Evolutionary conservation across 2,113 vertebrate species (phyloP).

Genomic region (Emydura subglobosa): DNA sequence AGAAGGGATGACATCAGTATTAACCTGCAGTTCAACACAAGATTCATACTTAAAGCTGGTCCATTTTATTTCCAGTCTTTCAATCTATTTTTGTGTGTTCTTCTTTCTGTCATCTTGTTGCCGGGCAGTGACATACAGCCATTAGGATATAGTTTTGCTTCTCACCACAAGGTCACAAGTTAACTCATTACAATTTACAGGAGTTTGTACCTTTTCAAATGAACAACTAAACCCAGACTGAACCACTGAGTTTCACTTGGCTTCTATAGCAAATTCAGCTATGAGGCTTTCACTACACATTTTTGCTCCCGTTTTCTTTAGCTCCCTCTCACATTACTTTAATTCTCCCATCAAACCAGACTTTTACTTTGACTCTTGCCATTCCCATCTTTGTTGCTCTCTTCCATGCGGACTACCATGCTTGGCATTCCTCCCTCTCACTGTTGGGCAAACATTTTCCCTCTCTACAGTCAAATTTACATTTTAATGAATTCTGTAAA

Average conservation of each 20-base stretch:
- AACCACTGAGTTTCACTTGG: neutral
- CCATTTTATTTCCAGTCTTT: neutral
- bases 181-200: neutral
- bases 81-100: neutral
- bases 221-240: neutral
- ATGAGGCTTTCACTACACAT: neutral
- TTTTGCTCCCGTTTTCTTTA: neutral
- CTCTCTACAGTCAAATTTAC: neutral
- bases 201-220: neutral
- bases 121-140: neutral
- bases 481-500: neutral
- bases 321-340: neutral
- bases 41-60: neutral
- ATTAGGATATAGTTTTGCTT: neutral
- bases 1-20: neutral
- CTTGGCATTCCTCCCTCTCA: neutral
- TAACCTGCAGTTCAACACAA: neutral
- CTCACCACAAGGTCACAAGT: neutral
- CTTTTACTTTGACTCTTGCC: neutral
- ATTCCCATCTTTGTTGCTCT: neutral
- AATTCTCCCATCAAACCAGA: neutral
- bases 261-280: neutral
- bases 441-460: neutral
- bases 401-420: neutral
- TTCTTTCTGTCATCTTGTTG: neutral